Percentiles rank a stretch among this genome's conserved stretches.
Conservation (phyloP, 2,113 vertebrate genomes). For the Leuciscus idus region DNA sequence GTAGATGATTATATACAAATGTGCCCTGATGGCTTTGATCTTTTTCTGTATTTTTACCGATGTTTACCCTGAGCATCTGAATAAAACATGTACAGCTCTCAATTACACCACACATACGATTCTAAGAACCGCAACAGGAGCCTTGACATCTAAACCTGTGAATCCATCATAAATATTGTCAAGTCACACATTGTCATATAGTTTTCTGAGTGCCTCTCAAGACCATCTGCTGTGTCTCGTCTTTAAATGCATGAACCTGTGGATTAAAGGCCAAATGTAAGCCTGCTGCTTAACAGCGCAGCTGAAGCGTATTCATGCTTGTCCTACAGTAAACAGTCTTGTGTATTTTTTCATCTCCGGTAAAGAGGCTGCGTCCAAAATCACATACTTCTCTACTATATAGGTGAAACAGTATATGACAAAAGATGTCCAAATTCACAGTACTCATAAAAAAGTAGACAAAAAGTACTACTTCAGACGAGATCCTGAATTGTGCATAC, state of each 20-base stretch:
- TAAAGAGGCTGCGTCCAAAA: neutral
- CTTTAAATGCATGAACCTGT: neutral
- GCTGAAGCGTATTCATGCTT: conserved; percentile 19
- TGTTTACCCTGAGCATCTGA: neutral
- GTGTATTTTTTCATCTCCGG: neutral
- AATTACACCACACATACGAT: neutral
- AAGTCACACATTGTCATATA: neutral
- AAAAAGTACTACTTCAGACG: too few species aligned
- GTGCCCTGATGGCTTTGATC: neutral
- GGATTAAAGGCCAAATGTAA: conserved; percentile 37
- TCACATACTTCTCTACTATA: too few species aligned
- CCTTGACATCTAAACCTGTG: conserved; percentile 2
- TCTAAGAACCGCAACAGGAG: neutral
- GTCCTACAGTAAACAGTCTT: neutral
- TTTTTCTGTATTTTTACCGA: neutral
- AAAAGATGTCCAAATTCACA: too few species aligned
- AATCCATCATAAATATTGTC: neutral
- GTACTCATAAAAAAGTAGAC: too few species aligned
- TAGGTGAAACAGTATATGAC: too few species aligned
- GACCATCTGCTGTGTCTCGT: conserved; percentile 20
- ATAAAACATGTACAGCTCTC: neutral
- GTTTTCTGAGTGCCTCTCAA: neutral
- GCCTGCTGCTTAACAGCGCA: conserved; percentile 49
- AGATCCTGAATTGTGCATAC: too few species aligned
- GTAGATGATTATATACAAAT: neutral